Conservation (phyloP, 2,888 invertebrate species). For the Hydrotaea diabolus region DNA sequence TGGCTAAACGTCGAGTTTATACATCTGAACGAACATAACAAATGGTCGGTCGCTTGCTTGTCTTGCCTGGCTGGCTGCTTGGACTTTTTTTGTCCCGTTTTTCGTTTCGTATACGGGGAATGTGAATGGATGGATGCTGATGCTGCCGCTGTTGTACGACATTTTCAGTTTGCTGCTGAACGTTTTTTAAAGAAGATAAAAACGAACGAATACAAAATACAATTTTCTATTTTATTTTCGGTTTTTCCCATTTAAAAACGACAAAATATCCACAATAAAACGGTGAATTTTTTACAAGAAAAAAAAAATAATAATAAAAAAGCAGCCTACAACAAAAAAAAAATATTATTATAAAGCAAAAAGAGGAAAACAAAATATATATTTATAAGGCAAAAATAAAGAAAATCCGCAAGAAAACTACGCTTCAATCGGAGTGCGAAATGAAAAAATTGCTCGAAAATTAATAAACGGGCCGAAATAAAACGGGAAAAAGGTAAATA, state of each 20-base stretch:
- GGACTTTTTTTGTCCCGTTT: slow-evolving; percentile 10
- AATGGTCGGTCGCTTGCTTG: slow-evolving; percentile 40
- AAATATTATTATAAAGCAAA: background rate
- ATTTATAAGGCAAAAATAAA: background rate
- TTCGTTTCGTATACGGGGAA: slow-evolving; percentile 40
- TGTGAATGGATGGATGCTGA: slow-evolving; percentile 54
- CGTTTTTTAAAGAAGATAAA: slow-evolving; percentile 63
- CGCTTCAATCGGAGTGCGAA: background rate
- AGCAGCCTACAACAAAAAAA: background rate
- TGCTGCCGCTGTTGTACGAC: slow-evolving; percentile 63
- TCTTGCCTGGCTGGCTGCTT: too few species aligned
- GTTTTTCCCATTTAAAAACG: slow-evolving; percentile 10
- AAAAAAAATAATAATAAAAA: background rate
- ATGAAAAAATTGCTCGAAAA: slow-evolving; percentile 19
- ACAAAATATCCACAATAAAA: slow-evolving; percentile 11
- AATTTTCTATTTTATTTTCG: slow-evolving; percentile 8
- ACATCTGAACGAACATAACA: slow-evolving; percentile 53
- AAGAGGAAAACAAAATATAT: background rate
- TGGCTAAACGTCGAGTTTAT: slow-evolving; percentile 44
- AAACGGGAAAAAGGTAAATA: slow-evolving; percentile 52
- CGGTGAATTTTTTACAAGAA: slow-evolving; percentile 1
- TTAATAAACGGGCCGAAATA: slow-evolving; percentile 17
- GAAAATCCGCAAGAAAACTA: background rate
- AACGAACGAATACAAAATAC: slow-evolving; percentile 36
- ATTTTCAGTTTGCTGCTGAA: slow-evolving; percentile 67